A percentile compares a stretch with the other conserved stretches of the same genome.
Conservation (phyloP, 2,888 invertebrate genomes). For the Rhagonycha fulva region DNA sequence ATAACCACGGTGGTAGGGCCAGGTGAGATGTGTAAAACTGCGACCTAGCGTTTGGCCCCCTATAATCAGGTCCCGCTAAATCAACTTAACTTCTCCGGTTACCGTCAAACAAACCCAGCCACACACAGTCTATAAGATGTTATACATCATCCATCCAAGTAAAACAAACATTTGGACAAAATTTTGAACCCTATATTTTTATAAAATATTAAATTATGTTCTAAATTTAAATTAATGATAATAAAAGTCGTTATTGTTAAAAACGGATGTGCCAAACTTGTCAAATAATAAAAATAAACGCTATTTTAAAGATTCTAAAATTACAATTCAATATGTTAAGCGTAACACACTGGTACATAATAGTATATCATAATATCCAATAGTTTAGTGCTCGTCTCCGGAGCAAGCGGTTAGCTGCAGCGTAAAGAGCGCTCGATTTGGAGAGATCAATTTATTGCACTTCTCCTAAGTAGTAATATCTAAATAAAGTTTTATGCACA, state of each 20-base stretch:
- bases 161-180: background rate
- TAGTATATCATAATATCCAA: background rate
- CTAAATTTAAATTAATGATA: background rate
- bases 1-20: slow-evolving; percentile 33
- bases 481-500: background rate
- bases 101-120: slow-evolving; percentile 37
- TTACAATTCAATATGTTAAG: background rate
- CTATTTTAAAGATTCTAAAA: background rate
- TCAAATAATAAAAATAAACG: background rate
- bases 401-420: background rate
- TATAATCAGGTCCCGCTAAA: slow-evolving; percentile 30
- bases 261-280: background rate
- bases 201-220: background rate
- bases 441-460: too few species aligned
- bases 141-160: slow-evolving; percentile 11
- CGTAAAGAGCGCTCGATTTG: too few species aligned
- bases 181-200: background rate
- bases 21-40: slow-evolving; percentile 36
- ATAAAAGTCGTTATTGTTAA: background rate
- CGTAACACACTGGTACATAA: background rate
- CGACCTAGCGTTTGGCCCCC: slow-evolving; percentile 28
- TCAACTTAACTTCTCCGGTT: slow-evolving; percentile 35
- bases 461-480: too few species aligned
- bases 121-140: slow-evolving; percentile 34
- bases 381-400: background rate